Base-by-base conservation (phyloP, 2,113 vertebrate species). In the Menura novaehollandiae region DNA sequence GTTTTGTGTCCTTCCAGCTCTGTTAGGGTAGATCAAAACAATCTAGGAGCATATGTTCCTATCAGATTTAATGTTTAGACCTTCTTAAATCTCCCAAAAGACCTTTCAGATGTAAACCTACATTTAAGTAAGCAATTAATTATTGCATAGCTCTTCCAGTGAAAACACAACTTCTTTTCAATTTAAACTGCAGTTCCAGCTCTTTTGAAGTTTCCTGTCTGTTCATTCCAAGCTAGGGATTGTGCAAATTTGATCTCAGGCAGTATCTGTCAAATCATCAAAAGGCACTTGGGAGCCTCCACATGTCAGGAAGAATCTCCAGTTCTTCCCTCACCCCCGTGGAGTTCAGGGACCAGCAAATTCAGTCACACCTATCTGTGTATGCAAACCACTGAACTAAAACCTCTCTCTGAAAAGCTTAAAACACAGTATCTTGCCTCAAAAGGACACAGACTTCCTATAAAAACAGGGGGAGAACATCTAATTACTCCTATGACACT, bases 71-170 rank as follows among this genome's bases (percentile, higher is more conserved):
- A 89, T 85, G 62, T 85, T 76, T 37, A 75, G 60, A 64, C 64
- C 82, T 95, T 86, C 80, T 71, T 91, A 91, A 91, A 93, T 75
- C 20, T 58, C 69, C 85, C 86, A 23, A 93, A 96, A 95, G 79
- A 82, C 35, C 68, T 78, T 84, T 92, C 76, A 81, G 86, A 95
- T 71, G 64, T 72, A 96, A 93, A 80, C 35, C 60, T 78, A 75
- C 39, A 23, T 89, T 94, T 93, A 93, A 92, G 84, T 63, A 87
- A 81, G 67, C 27, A 78, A 92, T 91, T 94, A 95, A 93, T 93
- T 91, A 81, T 51, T 67, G 51, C 63, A 78, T 35, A 87, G 28
- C 35, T 85, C 66, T 84, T 91, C 69, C 77, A 89, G 44, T 23
- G 73, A 71, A 92, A 93, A 67, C 64, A 72, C 19, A 0, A 89